phyloP scores from a whole-genome alignment of 2,113 vertebrate genomes.

The Engraulis encrasicolus region DNA sequence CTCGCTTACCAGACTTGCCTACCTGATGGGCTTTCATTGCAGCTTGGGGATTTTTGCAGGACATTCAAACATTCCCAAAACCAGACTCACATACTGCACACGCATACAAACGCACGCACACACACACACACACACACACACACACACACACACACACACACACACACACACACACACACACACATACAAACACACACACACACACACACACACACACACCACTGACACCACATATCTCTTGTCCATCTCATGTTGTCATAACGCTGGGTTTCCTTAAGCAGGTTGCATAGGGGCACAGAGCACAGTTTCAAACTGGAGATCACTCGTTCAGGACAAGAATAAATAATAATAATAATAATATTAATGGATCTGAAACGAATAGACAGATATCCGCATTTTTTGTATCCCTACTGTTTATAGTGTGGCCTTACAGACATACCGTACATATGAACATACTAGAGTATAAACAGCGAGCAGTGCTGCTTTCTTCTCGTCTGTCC shows the following conservation, averaged over 20 bases:
- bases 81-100: no score
- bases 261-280: neutral
- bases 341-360: no score
- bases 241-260: neutral
- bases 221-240: neutral
- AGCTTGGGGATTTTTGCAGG: neutral
- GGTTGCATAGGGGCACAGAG: neutral
- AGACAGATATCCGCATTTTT: neutral
- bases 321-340: neutral
- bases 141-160: neutral
- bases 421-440: constrained; percentile 19
- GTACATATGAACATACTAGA: neutral
- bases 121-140: no score
- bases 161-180: no score
- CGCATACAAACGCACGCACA: no score
- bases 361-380: neutral
- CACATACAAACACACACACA: neutral
- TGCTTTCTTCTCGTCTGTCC: neutral
- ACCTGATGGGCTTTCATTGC: neutral
- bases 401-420: constrained; percentile 1
- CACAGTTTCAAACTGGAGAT: neutral
- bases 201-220: no score
- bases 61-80: neutral
- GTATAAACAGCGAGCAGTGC: constrained; percentile 6
- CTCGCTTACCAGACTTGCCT: neutral